Evolutionary conservation across 2,888 invertebrate species (phyloP), one percentile per base, ranked within the genome.

Genomic region (Notocelia uddmanniana): DNA sequence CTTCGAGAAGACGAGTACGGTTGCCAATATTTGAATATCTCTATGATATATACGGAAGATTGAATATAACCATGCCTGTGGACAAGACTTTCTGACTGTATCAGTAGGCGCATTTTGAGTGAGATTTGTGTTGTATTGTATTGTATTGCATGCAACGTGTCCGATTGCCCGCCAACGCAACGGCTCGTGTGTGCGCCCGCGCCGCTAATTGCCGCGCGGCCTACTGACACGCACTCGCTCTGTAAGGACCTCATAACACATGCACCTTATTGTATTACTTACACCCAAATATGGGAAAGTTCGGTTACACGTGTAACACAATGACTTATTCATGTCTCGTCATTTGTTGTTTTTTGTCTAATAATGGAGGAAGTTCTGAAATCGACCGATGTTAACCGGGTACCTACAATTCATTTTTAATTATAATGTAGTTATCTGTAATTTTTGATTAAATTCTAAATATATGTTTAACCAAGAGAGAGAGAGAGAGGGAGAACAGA

Each of bases 181-280:
- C 26, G 23, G 54, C n/a, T 58, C 15, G 21, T 8, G 37, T 13
- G 37, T 58, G 58, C 37, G 58, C 54, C 23, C 55, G 55, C 21
- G 19, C 19, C 18, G 19, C 37, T 58, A 58, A 58, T 58, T 58
- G 58, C 21, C 34, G 58, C 15, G 58, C 58, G 37, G 13, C 37
- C 58, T 58, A 58, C 58, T 58, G 37, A 19, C 31, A 31, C 31
- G 31, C 31, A 9, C 31, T 31, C 31, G 0, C 58, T 58, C 58
- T 13, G 58, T 58, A 37, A 58, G 58, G 19, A 37, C 37, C 58
- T 37, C 10, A 15, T 19, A 34, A 58, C 34, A 58, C 58, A 19
- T 37, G 13, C 26, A n/a, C 11, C 37, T 31, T 34, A 58, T 58
- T 58, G 37, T 58, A 5, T 37, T 58, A 19, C 13, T 37, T 58